These are phyloP conservation scores for Drosophila burlai DNA, from an alignment of 1,140 invertebrate genomes.

Conservation along the genomic window DNA sequence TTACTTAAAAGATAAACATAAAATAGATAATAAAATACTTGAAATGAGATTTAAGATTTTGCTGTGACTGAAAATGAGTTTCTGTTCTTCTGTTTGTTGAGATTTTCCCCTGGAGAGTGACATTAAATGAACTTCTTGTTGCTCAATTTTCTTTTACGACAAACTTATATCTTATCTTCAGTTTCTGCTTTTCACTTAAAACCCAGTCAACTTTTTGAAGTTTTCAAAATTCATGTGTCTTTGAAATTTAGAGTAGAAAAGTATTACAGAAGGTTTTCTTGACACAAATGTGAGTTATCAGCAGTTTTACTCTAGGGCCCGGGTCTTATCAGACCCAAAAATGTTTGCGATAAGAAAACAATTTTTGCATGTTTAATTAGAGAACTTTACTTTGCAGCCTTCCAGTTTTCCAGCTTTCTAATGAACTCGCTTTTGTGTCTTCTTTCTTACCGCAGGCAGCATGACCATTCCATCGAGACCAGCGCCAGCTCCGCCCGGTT, in stretches of 20 bases:
- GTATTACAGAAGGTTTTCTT: background rate
- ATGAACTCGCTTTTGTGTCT: constrained; percentile 5
- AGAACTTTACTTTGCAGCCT: constrained; percentile 8
- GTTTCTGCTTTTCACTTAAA: background rate
- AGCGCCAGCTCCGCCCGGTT: constrained; percentile 82
- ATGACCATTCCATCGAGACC: constrained; percentile 85
- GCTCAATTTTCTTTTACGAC: background rate
- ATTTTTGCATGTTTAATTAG: constrained; percentile 30
- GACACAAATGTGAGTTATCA: constrained; percentile 14
- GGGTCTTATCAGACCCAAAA: constrained; percentile 13
- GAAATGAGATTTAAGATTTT: background rate
- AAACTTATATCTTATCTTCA: background rate
- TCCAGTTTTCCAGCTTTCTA: background rate
- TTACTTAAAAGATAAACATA: constrained; percentile 1
- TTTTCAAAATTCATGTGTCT: constrained; percentile 8
- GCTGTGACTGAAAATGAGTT: background rate
- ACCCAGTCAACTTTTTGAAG: constrained; percentile 15
- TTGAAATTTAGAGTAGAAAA: constrained; percentile 39
- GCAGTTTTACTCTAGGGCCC: background rate
- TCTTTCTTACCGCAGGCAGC: constrained; percentile 24
- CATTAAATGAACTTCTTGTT: background rate
- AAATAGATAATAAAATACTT: background rate
- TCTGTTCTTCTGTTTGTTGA: background rate
- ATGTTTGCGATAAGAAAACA: constrained; percentile 26
- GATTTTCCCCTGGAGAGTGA: background rate